phyloP scores from a whole-genome alignment of 2,797 vertebrate genomes.

The Pteronotus mesoamericanus region DNA sequence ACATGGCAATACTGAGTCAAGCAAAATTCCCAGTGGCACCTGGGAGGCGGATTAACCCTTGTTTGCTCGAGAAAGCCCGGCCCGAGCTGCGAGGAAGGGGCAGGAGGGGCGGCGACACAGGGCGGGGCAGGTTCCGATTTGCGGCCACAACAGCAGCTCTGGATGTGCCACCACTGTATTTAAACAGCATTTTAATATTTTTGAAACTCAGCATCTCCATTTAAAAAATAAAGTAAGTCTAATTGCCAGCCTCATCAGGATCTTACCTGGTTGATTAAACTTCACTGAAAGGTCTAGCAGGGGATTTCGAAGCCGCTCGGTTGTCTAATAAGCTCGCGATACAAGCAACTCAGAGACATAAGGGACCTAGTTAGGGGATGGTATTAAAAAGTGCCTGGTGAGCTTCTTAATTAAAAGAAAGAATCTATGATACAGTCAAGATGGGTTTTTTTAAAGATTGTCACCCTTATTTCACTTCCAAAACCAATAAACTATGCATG shows the following conservation, averaged over 20 bases:
- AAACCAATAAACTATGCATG: background rate
- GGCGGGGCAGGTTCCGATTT: background rate
- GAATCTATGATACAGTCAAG: constrained; percentile 41
- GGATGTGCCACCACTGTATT: constrained; percentile 31
- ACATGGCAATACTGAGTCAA: background rate
- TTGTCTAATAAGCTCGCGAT: constrained; percentile 59
- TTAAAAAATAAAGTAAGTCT: constrained; percentile 62
- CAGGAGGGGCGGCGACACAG: too few relatives aligned
- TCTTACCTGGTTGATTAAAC: constrained; percentile 69
- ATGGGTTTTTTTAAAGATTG: constrained; percentile 11
- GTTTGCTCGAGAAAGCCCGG: background rate
- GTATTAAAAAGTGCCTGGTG: constrained; percentile 60
- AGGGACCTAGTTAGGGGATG: constrained; percentile 59
- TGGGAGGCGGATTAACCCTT: constrained; percentile 16
- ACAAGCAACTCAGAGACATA: constrained; percentile 52
- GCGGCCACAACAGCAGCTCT: background rate
- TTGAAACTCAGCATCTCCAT: constrained; percentile 56
- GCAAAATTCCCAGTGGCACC: background rate
- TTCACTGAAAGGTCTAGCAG: constrained; percentile 62
- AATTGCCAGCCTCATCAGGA: constrained; percentile 63
- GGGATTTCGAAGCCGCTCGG: constrained; percentile 49
- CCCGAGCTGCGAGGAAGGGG: background rate
- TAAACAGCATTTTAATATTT: constrained; percentile 49
- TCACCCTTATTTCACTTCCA: background rate
- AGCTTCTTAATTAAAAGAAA: constrained; percentile 70